Base-by-base conservation (phyloP, 2,113 vertebrate species). In the Rallus limicola region DNA sequence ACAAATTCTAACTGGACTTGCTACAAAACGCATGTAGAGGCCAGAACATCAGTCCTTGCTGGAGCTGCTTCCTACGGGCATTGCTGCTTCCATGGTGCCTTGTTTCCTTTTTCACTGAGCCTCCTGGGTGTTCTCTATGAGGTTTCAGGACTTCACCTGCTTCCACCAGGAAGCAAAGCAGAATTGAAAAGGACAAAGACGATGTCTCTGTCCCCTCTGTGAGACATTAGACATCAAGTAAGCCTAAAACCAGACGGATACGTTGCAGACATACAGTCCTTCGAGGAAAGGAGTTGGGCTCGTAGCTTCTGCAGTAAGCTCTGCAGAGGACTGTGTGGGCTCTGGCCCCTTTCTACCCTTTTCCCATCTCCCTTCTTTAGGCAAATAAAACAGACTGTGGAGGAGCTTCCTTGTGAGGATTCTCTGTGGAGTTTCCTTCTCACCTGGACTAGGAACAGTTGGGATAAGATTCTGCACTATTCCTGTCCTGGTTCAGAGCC, bases 221-320 rank as follows among this genome's bases (percentile, higher is more conserved):
- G 25, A 82, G 16, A 36, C 13, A 48, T 5, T 20, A 10, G 44
- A 55, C 40, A 42, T 69, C 38, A 78, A 44, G 62, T 48, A 82
- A 31, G 26, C 38, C 50, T 55, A 11, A 68, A 60, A 26, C 18
- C 42, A 58, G 42, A 17, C 10, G 29, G 31, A 34, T 53, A 12
- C 9, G 44, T 9, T 55, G 10, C 24, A 38, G 65, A 63, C 42
- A 6, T 34, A 3, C 13, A 16, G 15, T 25, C 21, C 13, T 79
- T 36, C 0, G 0, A 56, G 55, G 20, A 50, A 28, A 69, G 18
- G 9, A 50, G 17, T 4, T 0, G 0, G n/a, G 29, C 44, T 81
- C 12, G 2, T 20, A 46, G 50, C 48, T 90, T 48, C 68, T 78
- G n/a, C 50, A 62, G 18, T 20, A 40, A 46, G 14, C 15, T 88